These are phyloP conservation scores for Lasioglossum lativentre DNA, from an alignment of 2,888 invertebrate genomes.

Conservation along the genomic window DNA sequence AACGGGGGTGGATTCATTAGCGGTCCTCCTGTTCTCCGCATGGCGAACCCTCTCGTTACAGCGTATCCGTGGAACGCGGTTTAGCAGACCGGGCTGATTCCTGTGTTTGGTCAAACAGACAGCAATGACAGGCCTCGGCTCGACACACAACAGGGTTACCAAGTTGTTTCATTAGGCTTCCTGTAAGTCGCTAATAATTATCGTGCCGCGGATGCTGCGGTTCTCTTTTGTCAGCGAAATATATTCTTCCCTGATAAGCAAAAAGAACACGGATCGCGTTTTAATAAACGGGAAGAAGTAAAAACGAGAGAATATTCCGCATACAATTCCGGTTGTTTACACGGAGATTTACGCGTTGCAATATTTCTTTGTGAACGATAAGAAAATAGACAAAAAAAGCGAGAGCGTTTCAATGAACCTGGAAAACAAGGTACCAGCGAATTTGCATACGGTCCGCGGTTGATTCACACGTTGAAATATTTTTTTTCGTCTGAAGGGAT, in stretches of 20 bases:
- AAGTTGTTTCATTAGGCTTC: constrained; percentile 73
- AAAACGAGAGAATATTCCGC: not conserved
- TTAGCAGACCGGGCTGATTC: constrained; percentile 71
- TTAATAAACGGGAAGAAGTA: not conserved
- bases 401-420: not conserved
- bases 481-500: not conserved
- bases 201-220: constrained; percentile 43
- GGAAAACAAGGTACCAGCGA: too few species aligned
- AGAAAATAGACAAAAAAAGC: too few species aligned
- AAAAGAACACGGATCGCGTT: not conserved
- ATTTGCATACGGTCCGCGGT: not conserved
- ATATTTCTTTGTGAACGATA: too few species aligned
- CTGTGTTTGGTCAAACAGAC: constrained; percentile 78
- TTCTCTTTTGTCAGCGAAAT: not conserved
- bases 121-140: constrained; percentile 70
- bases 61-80: constrained; percentile 67
- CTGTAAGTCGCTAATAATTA: constrained; percentile 68
- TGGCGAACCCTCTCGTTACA: constrained; percentile 50
- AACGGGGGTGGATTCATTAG: constrained; percentile 74
- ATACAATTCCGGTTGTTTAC: too few species aligned
- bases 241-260: not conserved
- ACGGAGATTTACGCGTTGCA: too few species aligned
- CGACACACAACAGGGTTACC: constrained; percentile 56
- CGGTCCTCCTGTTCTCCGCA: constrained; percentile 68
- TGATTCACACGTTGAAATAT: not conserved